These are phyloP conservation scores for Pheosia tremula DNA, from an alignment of 2,888 invertebrate genomes.

Conservation along the genomic window DNA sequence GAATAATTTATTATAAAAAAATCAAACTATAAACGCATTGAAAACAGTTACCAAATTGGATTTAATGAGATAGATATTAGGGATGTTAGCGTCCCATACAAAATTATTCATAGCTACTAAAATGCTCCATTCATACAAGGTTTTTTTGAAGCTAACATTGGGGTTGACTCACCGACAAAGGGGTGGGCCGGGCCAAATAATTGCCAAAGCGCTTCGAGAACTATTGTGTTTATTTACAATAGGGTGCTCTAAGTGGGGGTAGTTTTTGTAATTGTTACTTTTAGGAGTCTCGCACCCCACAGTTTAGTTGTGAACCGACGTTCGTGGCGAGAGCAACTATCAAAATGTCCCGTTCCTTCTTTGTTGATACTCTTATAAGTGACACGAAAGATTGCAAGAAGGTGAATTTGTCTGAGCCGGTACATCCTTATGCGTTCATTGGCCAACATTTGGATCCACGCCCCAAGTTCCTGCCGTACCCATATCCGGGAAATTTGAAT, in stretches of 20 bases:
- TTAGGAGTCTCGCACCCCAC: constrained; percentile 60
- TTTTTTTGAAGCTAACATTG: constrained; percentile 70
- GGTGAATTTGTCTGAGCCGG: constrained; percentile 66
- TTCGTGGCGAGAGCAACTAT: constrained; percentile 45
- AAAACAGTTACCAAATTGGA: constrained; percentile 78
- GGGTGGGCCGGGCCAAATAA: constrained; percentile 82
- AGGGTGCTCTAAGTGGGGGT: constrained; percentile 82
- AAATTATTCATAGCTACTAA: constrained; percentile 84
- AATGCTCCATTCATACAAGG: constrained; percentile 74
- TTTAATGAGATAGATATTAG: constrained; percentile 82
- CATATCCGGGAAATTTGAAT: constrained; percentile 86
- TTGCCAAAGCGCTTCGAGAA: constrained; percentile 83
- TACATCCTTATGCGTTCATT: constrained; percentile 68
- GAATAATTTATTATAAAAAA: constrained; percentile 34
- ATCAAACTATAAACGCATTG: constrained; percentile 48
- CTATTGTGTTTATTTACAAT: constrained; percentile 82
- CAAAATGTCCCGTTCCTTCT: constrained; percentile 92
- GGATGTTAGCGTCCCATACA: constrained; percentile 78
- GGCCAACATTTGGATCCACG: constrained; percentile 64
- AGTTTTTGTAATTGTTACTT: constrained; percentile 83
- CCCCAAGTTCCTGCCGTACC: constrained; percentile 85
- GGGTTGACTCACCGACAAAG: constrained; percentile 81
- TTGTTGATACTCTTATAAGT: constrained; percentile 92
- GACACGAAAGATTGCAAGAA: constrained; percentile 81
- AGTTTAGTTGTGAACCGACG: constrained; percentile 65